Base-by-base conservation (phyloP, 2,888 invertebrate genomes). In the Epinotia demarniana region DNA sequence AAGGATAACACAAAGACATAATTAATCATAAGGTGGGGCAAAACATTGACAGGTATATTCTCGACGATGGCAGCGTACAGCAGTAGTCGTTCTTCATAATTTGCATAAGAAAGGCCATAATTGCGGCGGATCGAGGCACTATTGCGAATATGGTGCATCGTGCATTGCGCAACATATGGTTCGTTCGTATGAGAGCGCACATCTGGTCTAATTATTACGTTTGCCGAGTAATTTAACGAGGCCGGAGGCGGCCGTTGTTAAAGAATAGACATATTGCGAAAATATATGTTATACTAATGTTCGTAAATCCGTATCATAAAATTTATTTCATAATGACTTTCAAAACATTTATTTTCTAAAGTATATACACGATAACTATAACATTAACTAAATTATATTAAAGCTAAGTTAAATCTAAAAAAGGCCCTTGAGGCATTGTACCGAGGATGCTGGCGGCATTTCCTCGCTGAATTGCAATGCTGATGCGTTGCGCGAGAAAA, bases 61-160 rank as follows among this genome's bases (percentile, higher is more conserved):
- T 69, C 62, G 57, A 27, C 39, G 57, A 69, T 18, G 63, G 69
- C 67, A 62, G 19, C 39, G 58, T 46, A 63, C 61, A 72, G 55
- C 43, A 58, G 69, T 60, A 64, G 69, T 46, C 18, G 80, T 81
- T 71, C 73, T 79, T 79, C 75, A 81, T 79, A 82, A 86, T 86
- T 86, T 85, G 85, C 86, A 87, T 85, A 84, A 81, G 84, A 87
- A 85, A 87, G 81, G 80, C 81, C 78, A 80, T 85, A 89, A 86
- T 85, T 87, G 82, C 83, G 79, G 80, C 78, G 80, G 81, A 82
- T 82, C 79, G 80, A 82, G 82, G 81, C 81, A 84, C 85, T 84
- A 84, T 80, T 83, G 81, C 78, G 81, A 81, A 81, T 80, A 82
- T 81, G 80, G 81, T 53, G 63, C 80, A 81, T 77, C 78, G 80